These are phyloP conservation scores for Drosophila cardini DNA, from an alignment of 1,140 invertebrate species.

Conservation along the genomic window DNA sequence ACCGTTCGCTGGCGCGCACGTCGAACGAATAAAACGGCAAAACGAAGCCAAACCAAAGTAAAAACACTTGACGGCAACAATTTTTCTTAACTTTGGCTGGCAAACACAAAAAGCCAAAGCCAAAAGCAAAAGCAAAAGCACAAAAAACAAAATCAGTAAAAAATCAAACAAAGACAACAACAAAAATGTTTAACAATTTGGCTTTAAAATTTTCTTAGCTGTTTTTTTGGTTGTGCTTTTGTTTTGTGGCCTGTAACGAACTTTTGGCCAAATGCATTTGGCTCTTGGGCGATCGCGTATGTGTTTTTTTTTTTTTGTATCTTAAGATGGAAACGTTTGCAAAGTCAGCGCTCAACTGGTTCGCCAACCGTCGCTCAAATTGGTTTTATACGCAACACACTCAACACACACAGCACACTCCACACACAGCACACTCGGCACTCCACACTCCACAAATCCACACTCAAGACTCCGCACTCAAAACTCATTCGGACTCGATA, in stretches of 20 bases:
- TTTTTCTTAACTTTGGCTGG: constrained; percentile 14
- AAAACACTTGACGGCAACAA: constrained; percentile 61
- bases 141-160: constrained; percentile 34
- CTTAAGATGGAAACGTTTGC: constrained; percentile 66
- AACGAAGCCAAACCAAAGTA: constrained; percentile 30
- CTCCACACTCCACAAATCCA: constrained; percentile 15
- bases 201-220: constrained; percentile 11
- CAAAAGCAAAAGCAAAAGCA: constrained; percentile 41
- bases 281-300: constrained; percentile 47
- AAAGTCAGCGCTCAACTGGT: constrained; percentile 80
- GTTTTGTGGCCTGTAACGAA: constrained; percentile 26
- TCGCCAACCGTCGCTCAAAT: constrained; percentile 68
- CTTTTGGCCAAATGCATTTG: constrained; percentile 75
- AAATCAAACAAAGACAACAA: constrained; percentile 41
- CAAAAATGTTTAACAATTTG: constrained; percentile 22
- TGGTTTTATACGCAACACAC: constrained; percentile 74
- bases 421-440: constrained; percentile 4
- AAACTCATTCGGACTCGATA: constrained; percentile 18
- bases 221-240: constrained; percentile 27
- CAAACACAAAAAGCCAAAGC: constrained; percentile 35
- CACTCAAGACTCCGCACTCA: constrained; percentile 9
- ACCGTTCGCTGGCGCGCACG: constrained; percentile 76
- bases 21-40: constrained; percentile 74
- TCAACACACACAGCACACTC: constrained; percentile 27
- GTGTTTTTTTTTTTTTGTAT: neutral